phyloP scores from a whole-genome alignment of 2,888 invertebrate genomes.

The Spodoptera littoralis region DNA sequence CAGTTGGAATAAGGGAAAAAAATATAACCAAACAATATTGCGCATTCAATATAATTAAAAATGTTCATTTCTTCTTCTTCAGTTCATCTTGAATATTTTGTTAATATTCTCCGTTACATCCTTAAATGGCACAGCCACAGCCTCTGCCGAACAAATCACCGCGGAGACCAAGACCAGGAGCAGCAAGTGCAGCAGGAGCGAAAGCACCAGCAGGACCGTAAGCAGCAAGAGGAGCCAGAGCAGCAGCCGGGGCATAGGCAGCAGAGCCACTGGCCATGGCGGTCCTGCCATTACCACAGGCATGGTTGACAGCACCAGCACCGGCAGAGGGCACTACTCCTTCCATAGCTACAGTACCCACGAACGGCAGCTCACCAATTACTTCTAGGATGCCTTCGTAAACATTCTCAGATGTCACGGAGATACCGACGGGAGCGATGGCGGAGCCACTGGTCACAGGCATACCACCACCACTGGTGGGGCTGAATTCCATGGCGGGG shows the following conservation, averaged over 20 bases:
- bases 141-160: no score
- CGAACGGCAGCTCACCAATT: conserved; percentile 30
- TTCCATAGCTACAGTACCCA: conserved; percentile 34
- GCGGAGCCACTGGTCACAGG: neutral
- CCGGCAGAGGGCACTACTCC: conserved; percentile 25
- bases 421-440: conserved; percentile 10
- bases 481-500: conserved; percentile 5
- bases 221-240: conserved; percentile 2
- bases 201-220: conserved; percentile 16
- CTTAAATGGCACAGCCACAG: no score
- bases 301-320: conserved; percentile 29
- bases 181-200: conserved; percentile 41
- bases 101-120: no score
- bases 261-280: conserved; percentile 7
- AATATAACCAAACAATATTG: no score
- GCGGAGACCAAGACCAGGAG: neutral
- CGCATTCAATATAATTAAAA: no score
- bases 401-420: conserved; percentile 58
- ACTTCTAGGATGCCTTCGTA: conserved; percentile 10
- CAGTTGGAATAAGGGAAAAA: no score
- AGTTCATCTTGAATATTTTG: no score
- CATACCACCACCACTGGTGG: conserved; percentile 4
- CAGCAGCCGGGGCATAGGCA: conserved; percentile 1
- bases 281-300: conserved; percentile 18
- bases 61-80: no score